Percentiles rank a stretch among this genome's conserved stretches.
Conservation (phyloP, 2,113 vertebrate genomes). For the Leptocoma aspasia region DNA sequence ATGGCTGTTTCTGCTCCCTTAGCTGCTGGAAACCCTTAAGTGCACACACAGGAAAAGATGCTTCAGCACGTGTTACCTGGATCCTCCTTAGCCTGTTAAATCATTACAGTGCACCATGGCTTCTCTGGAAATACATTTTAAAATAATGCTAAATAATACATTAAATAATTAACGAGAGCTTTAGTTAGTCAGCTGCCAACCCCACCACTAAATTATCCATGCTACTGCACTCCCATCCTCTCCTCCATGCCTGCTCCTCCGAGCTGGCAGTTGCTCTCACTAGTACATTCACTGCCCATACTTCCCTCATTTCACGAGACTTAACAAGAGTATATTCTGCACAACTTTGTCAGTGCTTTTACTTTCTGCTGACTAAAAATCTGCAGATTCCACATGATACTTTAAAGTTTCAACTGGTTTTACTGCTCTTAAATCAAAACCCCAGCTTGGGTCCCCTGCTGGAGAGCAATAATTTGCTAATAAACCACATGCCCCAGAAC, state of each 20-base stretch:
- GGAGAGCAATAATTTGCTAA: conserved; percentile 38
- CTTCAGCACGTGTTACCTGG: not conserved
- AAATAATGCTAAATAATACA: not conserved
- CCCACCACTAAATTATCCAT: not conserved
- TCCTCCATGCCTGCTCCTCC: not conserved
- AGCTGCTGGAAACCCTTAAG: not conserved
- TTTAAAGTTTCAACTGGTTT: conserved; percentile 14
- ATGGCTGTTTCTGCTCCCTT: not conserved
- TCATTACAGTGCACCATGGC: not conserved
- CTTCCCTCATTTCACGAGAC: not conserved
- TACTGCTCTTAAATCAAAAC: conserved; percentile 41
- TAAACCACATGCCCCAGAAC: conserved; percentile 4
- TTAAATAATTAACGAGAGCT: not conserved
- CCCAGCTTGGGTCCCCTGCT: conserved; percentile 16
- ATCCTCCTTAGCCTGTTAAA: not conserved
- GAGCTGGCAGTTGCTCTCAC: not conserved
- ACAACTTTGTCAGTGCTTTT: not conserved
- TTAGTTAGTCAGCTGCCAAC: not conserved
- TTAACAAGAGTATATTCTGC: not conserved
- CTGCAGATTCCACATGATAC: conserved; percentile 16
- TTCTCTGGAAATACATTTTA: not conserved
- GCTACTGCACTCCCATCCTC: not conserved
- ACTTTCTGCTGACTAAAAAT: conserved; percentile 49
- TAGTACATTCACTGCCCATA: not conserved
- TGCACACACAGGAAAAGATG: not conserved